These are phyloP conservation scores for Resseliella maxima DNA, from an alignment of 2,888 invertebrate species.

Conservation along the genomic window DNA sequence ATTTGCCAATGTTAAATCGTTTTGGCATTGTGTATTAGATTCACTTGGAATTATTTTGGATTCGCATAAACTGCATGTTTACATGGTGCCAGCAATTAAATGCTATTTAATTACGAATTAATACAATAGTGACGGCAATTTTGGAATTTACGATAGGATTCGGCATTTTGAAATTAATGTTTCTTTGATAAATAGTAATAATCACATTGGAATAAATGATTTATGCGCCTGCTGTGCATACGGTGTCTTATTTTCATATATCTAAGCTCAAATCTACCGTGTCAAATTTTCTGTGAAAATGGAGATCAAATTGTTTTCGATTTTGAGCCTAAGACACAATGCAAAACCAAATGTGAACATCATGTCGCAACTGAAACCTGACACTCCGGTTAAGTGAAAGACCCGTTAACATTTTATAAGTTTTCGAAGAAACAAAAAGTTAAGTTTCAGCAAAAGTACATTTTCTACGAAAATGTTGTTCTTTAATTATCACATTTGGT, in stretches of 20 bases:
- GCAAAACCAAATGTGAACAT: neutral
- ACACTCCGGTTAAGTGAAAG: neutral
- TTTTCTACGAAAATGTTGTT: neutral
- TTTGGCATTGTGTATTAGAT: neutral
- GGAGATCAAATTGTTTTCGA: neutral
- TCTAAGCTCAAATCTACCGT: neutral
- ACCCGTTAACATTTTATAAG: neutral
- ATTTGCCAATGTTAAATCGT: neutral
- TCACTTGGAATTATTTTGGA: neutral
- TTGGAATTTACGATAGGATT: neutral
- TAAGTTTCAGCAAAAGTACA: neutral
- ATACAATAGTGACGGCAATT: constrained; percentile 33
- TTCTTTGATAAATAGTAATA: constrained; percentile 36
- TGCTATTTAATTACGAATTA: constrained; percentile 19
- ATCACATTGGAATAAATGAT: constrained; percentile 21
- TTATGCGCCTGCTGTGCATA: neutral
- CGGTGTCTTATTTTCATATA: neutral
- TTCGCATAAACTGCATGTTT: neutral
- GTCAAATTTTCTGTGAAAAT: neutral
- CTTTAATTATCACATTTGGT: neutral
- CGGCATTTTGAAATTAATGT: constrained; percentile 33
- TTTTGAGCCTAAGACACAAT: neutral
- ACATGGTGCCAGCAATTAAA: constrained; percentile 5
- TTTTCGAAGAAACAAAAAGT: neutral
- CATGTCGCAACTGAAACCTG: neutral